Base-by-base conservation (phyloP, 2,888 invertebrate genomes). In the Suillia variegata region DNA sequence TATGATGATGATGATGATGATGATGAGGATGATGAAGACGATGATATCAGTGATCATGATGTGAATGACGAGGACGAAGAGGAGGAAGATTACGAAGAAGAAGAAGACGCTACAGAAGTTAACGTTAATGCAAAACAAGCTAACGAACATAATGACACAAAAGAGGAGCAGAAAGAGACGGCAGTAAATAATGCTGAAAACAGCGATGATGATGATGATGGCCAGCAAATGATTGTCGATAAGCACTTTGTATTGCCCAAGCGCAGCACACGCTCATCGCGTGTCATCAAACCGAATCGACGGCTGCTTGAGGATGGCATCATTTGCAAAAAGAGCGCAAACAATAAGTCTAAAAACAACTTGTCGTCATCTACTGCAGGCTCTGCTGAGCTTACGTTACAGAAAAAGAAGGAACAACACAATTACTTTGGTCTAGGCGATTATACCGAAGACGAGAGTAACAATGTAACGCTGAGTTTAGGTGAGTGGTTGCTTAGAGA, bases 281-380 rank as follows among this genome's bases (percentile, higher is more conserved):
- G 94, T 67, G 91, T 93, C 47, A 94, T 94, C 56, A 94, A 92
- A 79, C 94, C 94, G 42, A 94, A 93, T 75, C 94, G 93, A 82
- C 87, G 90, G 67, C 91, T 94, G 73, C 86, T 92, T 57, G 91
- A 91, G 74, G 87, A 87, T 62, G 87, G 87, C 64, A 87, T 86
- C 21, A 73, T 73, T 62, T 76, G 64, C 61, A 78, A 62, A 62
- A 73, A 62, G 69, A 80, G 62, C 55, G 17, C 62, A 57, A 31
- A 24, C 15, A 38, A n/a, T 17, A 54, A 54, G 18, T 2, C 24
- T 13, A 53, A 61, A 34, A 21, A 58, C 34, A 24, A 18, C 21
- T 15, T 45, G 26, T 17, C n/a, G 15, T 10, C 15, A 33, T 18
- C 24, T 17, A 8, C 53, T 50, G 26, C 47, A 26, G 31, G 12